phyloP scores from a whole-genome alignment of 2,113 vertebrate genomes.

The Oncorhynchus masou region DNA sequence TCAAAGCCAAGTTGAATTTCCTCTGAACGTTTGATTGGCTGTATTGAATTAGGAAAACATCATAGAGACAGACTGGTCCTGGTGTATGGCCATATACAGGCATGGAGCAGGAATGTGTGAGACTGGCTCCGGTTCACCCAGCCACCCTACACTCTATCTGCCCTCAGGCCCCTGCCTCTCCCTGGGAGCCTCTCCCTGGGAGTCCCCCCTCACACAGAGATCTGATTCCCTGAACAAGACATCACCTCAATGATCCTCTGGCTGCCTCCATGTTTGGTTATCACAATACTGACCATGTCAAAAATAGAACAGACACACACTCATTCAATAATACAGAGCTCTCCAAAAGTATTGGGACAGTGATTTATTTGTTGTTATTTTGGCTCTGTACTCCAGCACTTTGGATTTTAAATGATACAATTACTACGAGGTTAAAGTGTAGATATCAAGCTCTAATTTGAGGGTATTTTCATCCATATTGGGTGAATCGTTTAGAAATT shows the following conservation, averaged over 20 bases:
- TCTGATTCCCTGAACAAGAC: too few relatives aligned
- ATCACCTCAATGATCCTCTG: neutral
- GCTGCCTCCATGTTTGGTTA: slow-evolving; percentile 9
- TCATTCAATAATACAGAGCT: neutral
- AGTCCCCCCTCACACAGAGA: neutral
- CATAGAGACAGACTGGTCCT: too few relatives aligned
- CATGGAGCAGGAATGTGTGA: slow-evolving; percentile 60
- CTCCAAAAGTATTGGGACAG: too few relatives aligned
- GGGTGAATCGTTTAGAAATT: too few relatives aligned
- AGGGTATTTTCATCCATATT: too few relatives aligned
- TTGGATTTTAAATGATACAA: too few relatives aligned
- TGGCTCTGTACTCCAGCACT: too few relatives aligned
- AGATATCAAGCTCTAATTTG: too few relatives aligned
- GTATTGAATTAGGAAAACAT: slow-evolving; percentile 4
- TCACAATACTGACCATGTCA: neutral
- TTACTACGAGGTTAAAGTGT: too few relatives aligned
- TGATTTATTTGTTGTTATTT: too few relatives aligned
- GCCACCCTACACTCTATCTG: neutral
- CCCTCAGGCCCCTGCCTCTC: neutral
- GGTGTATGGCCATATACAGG: slow-evolving; percentile 65
- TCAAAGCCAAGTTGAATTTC: neutral
- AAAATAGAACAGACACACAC: neutral
- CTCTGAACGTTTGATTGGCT: slow-evolving; percentile 9
- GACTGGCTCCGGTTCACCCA: slow-evolving; percentile 17
- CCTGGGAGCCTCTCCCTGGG: too few relatives aligned